These are phyloP conservation scores for Acronicta leporina DNA, from an alignment of 2,888 invertebrate genomes.

Conservation along the genomic window DNA sequence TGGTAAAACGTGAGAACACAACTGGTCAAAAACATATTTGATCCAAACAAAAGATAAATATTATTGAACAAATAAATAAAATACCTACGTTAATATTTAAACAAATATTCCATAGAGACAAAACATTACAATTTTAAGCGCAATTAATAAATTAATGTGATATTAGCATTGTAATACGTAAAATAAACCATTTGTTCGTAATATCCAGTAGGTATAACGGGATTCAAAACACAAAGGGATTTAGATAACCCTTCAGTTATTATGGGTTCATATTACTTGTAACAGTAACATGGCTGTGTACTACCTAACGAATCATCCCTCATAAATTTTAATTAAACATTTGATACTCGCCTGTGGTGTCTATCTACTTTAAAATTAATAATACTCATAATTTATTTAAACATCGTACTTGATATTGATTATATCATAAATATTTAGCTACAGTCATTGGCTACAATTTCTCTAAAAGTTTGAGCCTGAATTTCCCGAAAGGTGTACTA, in stretches of 20 bases:
- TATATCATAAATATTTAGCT: slow-evolving; percentile 10
- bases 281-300: slow-evolving; percentile 67
- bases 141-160: slow-evolving; percentile 55
- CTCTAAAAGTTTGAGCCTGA: neutral
- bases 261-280: slow-evolving; percentile 73
- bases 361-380: slow-evolving; percentile 67
- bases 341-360: slow-evolving; percentile 69
- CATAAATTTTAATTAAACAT: slow-evolving; percentile 83
- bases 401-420: slow-evolving; percentile 40
- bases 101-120: slow-evolving; percentile 23
- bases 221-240: slow-evolving; percentile 69
- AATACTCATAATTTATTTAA: slow-evolving; percentile 62
- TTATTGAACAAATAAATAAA: neutral
- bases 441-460: slow-evolving; percentile 10
- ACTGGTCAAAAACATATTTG: too few relatives aligned
- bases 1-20: too few relatives aligned
- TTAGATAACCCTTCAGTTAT: slow-evolving; percentile 68
- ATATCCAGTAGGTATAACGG: slow-evolving; percentile 53
- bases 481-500: too few relatives aligned
- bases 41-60: too few relatives aligned
- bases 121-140: slow-evolving; percentile 26
- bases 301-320: slow-evolving; percentile 72
- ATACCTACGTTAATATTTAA: neutral
- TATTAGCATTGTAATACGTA: slow-evolving; percentile 46
- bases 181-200: slow-evolving; percentile 54